Percentiles rank a stretch among this genome's conserved stretches.
These are phyloP conservation scores for Callipepla californica DNA, from an alignment of 2,113 vertebrate species.

Conservation along the genomic window DNA sequence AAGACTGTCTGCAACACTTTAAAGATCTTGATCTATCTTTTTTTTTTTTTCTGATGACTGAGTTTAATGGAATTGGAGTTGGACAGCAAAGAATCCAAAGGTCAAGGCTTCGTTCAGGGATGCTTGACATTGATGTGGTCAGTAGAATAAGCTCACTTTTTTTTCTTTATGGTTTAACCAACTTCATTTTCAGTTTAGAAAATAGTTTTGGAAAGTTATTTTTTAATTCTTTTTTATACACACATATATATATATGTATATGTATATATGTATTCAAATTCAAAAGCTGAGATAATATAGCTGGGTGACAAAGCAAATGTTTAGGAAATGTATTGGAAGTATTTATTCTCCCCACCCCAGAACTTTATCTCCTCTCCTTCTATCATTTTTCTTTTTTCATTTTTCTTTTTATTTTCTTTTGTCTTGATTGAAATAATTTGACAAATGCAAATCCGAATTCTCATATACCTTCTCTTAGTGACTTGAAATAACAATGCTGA, in stretches of 20 bases:
- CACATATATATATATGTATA: too few relatives aligned
- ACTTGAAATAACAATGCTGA: neutral
- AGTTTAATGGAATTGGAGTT: neutral
- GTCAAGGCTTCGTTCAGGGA: neutral
- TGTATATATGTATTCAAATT: neutral
- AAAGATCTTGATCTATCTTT: neutral
- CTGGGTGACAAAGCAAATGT: fast-evolving
- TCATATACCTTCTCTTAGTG: neutral
- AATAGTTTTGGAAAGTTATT: neutral
- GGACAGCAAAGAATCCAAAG: neutral
- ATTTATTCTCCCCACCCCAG: neutral
- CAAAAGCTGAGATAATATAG: neutral
- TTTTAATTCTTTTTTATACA: neutral
- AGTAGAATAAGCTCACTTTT: neutral
- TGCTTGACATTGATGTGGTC: neutral
- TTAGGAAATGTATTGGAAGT: neutral
- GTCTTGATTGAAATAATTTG: neutral
- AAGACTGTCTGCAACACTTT: neutral
- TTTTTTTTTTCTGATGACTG: neutral
- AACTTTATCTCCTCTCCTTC: neutral
- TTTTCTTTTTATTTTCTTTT: too few relatives aligned
- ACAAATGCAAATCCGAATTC: neutral
- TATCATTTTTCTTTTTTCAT: neutral
- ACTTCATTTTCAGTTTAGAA: neutral
- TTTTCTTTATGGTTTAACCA: neutral